phyloP scores from a whole-genome alignment of 2,797 vertebrate species.

The Simalia tracyae region DNA sequence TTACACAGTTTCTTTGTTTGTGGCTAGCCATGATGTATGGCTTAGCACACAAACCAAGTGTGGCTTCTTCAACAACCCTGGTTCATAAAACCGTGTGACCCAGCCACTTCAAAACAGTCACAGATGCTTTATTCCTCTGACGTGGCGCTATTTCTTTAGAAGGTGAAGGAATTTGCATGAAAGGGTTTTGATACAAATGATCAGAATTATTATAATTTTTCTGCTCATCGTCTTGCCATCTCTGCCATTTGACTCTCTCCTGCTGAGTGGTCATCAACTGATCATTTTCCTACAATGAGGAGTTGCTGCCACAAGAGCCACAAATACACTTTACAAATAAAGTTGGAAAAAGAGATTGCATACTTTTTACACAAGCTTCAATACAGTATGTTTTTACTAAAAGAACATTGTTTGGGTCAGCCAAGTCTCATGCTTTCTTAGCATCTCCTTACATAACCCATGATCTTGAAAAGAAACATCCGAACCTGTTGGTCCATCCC shows the following conservation, averaged over 20 bases:
- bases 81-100: not conserved
- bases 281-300: not conserved
- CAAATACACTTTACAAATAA: not conserved
- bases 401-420: not conserved
- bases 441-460: rapidly evolving
- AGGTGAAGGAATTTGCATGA: not conserved
- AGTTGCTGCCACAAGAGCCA: not conserved
- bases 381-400: not conserved
- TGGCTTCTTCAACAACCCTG: not conserved
- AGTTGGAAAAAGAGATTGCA: not conserved
- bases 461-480: not conserved
- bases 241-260: not conserved
- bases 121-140: not conserved
- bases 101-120: not conserved
- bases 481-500: not conserved
- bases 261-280: not conserved
- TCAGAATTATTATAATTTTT: not conserved
- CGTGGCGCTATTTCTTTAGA: not conserved
- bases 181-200: not conserved
- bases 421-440: not conserved
- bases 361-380: not conserved
- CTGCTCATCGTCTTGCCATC: not conserved
- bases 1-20: not conserved
- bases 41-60: not conserved
- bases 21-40: not conserved